phyloP scores from a whole-genome alignment of 2,888 invertebrate species.

The Archips crataeganus region DNA sequence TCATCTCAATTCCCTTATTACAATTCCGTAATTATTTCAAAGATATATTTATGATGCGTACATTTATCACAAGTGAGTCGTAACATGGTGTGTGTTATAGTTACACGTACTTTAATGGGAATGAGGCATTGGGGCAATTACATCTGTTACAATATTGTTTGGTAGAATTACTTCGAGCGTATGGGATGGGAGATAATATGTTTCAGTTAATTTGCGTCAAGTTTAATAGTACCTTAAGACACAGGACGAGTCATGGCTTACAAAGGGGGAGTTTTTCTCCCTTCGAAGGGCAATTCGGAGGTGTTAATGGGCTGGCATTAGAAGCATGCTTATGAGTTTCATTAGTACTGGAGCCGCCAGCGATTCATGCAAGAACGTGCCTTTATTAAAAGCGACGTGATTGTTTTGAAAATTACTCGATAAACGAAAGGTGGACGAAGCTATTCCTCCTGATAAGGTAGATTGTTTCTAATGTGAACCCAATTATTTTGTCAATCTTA shows the following conservation, averaged over 20 bases:
- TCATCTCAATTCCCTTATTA: background rate
- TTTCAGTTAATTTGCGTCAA: conserved; percentile 71
- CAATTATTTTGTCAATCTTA: background rate
- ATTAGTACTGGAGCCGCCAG: conserved; percentile 77
- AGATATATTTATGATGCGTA: conserved; percentile 4
- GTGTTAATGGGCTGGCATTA: conserved; percentile 78
- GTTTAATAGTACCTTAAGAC: conserved; percentile 72
- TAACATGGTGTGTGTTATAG: background rate
- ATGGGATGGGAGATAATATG: conserved; percentile 49
- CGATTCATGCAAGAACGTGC: conserved; percentile 81
- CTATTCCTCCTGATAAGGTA: background rate
- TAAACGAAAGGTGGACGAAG: conserved; percentile 49
- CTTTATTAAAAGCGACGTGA: conserved; percentile 79
- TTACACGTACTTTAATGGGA: conserved; percentile 17
- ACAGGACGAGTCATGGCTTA: conserved; percentile 53
- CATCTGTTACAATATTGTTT: conserved; percentile 14
- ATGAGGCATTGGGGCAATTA: conserved; percentile 23
- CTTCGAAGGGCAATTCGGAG: conserved; percentile 72
- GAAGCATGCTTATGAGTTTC: conserved; percentile 81
- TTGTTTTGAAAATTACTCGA: conserved; percentile 76
- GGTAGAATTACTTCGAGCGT: conserved; percentile 44
- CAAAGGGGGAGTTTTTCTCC: conserved; percentile 71
- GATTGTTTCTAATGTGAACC: background rate
- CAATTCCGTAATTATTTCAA: background rate
- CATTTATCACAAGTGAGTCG: background rate